Base-by-base conservation (phyloP, 1,140 invertebrate species). In the Plutomurus gul region DNA sequence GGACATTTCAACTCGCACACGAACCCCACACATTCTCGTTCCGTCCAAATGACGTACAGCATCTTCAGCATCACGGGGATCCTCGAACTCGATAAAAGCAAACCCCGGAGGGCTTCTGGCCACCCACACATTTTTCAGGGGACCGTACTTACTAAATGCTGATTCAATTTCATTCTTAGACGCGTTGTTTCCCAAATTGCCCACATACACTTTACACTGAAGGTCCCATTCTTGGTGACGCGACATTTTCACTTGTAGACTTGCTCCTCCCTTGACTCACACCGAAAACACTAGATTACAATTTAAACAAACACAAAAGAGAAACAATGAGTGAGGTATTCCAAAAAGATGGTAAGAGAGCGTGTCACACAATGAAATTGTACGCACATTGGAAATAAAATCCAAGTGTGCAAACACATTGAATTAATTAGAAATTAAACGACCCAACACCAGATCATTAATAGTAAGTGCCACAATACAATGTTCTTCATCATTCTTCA, bases 201-300 rank as follows among this genome's bases (percentile, higher is more conserved):
- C 98, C n/a, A 99, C 95, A 86, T 99, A 99, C 0, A 99, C 96
- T 88, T 99, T 99, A 87, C 96, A 98, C 22, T 95, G 94, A 43
- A 96, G 87, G 85, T 96, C 94, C 94, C 95, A 96, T 87, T 96
- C 94, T 77, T 94, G 91, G 87, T 94, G 95, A 80, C 93, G 56
- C 16, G 56, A 65, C 56, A 65, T 65, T 36, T 30, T 33, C n/a
- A n/a, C n/a, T n/a, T n/a, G n/a, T 43, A 43, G n/a, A 43, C 39
- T 2, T 10, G 7, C 11, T 30, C 18, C 56, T n/a, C 36, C 36
- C 16, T 65, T 65, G n/a, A n/a, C n/a, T 65, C 56, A 65, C 56
- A 65, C 27, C 56, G 56, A 65, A 65, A 65, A 33, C 47, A 16
- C 56, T 65, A 36, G 4, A 36, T n/a, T 5, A 33, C 36, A 65